Conservation (phyloP, 2,888 invertebrate genomes). For the Erannis defoliaria region DNA sequence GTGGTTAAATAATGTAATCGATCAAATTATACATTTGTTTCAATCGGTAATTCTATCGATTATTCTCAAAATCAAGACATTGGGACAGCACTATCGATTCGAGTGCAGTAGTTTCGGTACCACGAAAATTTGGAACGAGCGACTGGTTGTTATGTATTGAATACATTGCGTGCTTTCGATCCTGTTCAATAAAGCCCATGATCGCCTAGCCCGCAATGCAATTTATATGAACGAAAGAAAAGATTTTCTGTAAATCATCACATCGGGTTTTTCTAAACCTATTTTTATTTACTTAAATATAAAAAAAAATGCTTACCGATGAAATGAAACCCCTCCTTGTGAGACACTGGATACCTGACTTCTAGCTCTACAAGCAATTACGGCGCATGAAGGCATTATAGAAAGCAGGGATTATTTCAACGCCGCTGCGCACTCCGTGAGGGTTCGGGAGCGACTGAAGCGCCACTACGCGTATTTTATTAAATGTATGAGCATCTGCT, state of each 20-base stretch:
- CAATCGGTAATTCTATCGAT: neutral
- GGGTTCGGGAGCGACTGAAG: conserved; percentile 4
- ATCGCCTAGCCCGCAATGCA: neutral
- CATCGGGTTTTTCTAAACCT: neutral
- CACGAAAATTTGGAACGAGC: neutral
- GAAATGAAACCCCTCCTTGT: conserved; percentile 18
- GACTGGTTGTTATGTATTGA: neutral
- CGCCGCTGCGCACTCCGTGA: neutral
- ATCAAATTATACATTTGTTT: too few relatives aligned
- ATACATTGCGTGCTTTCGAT: conserved; percentile 5
- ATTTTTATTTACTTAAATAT: too few relatives aligned
- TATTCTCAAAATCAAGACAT: neutral
- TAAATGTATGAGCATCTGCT: conserved; percentile 16
- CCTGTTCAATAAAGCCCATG: neutral
- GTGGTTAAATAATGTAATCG: too few relatives aligned
- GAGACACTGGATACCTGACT: conserved; percentile 8
- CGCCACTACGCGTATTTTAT: neutral
- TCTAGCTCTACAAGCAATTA: conserved; percentile 26
- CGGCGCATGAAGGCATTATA: conserved; percentile 40
- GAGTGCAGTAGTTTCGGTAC: neutral
- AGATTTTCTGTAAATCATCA: neutral
- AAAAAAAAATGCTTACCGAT: conserved; percentile 9
- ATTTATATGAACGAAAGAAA: neutral
- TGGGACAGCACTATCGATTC: conserved; percentile 4
- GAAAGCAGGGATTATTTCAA: conserved; percentile 1